Percentiles rank a stretch among this genome's conserved stretches.
Evolutionary conservation across 2,888 invertebrate species (phyloP).

Genomic region (Melanostoma mellinum): DNA sequence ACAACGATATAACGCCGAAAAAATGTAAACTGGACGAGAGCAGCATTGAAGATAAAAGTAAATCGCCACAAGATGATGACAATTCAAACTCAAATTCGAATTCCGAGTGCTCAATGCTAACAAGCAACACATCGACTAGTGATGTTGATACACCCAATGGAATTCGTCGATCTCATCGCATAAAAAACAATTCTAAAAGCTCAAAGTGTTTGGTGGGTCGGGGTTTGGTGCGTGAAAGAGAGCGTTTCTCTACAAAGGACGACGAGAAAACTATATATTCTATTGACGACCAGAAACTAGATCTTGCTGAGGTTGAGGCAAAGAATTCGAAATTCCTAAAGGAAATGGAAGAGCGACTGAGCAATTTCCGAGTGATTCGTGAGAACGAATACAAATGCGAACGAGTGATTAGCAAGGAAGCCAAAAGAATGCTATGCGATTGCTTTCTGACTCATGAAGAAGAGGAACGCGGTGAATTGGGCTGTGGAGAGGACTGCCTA

Average conservation of each 20-base stretch:
- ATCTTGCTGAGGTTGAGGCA: conserved; percentile 78
- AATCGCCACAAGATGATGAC: conserved; percentile 67
- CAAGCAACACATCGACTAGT: conserved; percentile 45
- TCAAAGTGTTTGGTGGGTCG: conserved; percentile 83
- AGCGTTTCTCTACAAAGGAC: conserved; percentile 77
- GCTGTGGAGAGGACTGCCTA: conserved; percentile 97
- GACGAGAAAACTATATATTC: conserved; percentile 80
- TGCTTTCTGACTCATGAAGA: conserved; percentile 96
- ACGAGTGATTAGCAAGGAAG: conserved; percentile 93
- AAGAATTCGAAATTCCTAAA: conserved; percentile 80
- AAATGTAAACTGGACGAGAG: conserved; percentile 55
- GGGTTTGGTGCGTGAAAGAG: conserved; percentile 85
- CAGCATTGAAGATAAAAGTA: conserved; percentile 41
- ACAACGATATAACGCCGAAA: conserved; percentile 40
- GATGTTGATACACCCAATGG: conserved; percentile 75
- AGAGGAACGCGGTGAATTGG: conserved; percentile 90
- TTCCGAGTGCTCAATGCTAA: conserved; percentile 47
- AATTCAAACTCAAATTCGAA: conserved; percentile 67
- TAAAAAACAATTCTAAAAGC: conserved; percentile 87
- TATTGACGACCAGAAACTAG: conserved; percentile 79
- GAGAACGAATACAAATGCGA: conserved; percentile 94
- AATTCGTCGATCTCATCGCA: conserved; percentile 89
- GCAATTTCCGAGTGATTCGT: conserved; percentile 90
- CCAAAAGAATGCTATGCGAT: conserved; percentile 96
- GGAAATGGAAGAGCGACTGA: conserved; percentile 83